Conservation (phyloP, 2,113 vertebrate species). For the Crotalus viridis region DNA sequence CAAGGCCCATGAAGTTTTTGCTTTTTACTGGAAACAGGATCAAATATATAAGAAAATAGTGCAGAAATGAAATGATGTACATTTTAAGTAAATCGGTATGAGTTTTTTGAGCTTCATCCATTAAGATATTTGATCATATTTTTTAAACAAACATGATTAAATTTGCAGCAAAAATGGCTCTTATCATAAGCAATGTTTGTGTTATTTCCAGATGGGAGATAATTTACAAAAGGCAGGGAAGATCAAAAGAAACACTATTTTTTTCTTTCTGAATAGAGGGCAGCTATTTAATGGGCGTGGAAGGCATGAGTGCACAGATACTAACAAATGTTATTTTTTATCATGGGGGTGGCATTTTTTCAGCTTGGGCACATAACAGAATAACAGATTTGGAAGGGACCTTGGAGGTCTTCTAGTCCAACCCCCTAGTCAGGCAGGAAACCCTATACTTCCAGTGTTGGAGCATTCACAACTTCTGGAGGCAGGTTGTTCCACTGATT, state of each 20-base stretch:
- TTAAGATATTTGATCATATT: neutral
- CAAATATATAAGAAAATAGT: neutral
- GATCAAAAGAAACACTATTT: neutral
- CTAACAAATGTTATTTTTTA: neutral
- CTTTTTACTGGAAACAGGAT: neutral
- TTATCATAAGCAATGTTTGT: neutral
- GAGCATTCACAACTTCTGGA: too few relatives aligned
- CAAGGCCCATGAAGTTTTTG: neutral
- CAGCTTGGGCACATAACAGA: neutral
- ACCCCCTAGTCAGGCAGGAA: too few relatives aligned
- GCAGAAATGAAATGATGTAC: neutral
- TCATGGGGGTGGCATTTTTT: neutral
- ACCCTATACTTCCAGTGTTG: too few relatives aligned
- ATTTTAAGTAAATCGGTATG: neutral
- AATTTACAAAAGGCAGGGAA: neutral
- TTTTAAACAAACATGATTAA: neutral
- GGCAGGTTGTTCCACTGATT: too few relatives aligned
- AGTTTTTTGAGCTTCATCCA: neutral
- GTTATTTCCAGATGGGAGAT: neutral
- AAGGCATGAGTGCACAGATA: neutral
- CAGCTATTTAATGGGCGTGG: neutral
- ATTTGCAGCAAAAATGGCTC: neutral
- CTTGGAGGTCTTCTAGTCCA: too few relatives aligned
- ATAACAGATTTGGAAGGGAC: too few relatives aligned
- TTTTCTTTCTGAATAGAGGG: neutral